A percentile compares a stretch with the other conserved stretches of the same genome.
Evolutionary conservation across 1,140 invertebrate species (phyloP).

Genomic region (Lasaia peninsularis): DNA sequence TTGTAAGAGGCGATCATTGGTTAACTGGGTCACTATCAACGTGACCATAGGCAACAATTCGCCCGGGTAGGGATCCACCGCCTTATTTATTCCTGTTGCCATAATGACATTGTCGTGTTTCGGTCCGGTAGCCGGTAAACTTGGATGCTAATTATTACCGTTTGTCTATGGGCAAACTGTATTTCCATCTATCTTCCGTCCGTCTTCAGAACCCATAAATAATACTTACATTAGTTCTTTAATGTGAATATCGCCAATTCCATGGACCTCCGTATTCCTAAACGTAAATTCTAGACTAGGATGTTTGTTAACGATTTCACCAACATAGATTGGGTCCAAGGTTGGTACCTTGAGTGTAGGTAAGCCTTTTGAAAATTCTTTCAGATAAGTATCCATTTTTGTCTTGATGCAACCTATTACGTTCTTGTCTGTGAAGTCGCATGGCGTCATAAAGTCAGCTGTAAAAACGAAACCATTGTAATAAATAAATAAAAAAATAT

Average conservation of each 20-base stretch:
- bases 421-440: slow-evolving; percentile 1
- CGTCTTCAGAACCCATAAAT: too few species aligned
- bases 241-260: not conserved
- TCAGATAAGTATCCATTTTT: not conserved
- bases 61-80: too few species aligned
- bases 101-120: too few species aligned
- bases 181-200: too few species aligned
- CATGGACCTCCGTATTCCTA: not conserved
- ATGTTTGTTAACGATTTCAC: not conserved
- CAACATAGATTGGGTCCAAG: not conserved
- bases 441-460: slow-evolving; percentile 11
- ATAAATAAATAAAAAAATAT: too few species aligned
- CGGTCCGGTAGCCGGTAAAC: too few species aligned
- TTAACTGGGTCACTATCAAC: too few species aligned
- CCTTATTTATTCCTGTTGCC: too few species aligned
- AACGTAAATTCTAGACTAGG: not conserved
- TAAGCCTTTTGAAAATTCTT: not conserved
- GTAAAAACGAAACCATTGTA: not conserved
- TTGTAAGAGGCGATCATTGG: too few species aligned
- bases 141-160: too few species aligned
- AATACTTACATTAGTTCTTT: slow-evolving; percentile 3
- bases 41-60: too few species aligned
- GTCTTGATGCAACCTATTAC: not conserved
- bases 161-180: too few species aligned
- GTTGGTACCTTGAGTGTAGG: not conserved